Conservation (phyloP, 2,888 invertebrate genomes). For the Vanessa cardui region DNA sequence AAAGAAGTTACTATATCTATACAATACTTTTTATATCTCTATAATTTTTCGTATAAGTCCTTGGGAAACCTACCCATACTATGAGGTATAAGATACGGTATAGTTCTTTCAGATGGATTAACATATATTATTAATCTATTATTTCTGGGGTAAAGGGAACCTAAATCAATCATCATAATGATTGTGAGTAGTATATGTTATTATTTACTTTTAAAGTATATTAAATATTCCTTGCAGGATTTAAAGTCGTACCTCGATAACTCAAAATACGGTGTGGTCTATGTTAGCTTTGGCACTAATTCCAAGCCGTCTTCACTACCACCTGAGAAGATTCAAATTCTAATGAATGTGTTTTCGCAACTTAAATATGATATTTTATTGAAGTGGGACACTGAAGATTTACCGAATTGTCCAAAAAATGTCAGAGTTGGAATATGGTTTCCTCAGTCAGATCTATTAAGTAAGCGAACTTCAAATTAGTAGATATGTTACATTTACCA, state of each 20-base stretch:
- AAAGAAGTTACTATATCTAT: too few species aligned
- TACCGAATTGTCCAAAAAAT: conserved; percentile 52
- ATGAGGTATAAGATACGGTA: too few species aligned
- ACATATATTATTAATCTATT: too few species aligned
- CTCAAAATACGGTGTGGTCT: conserved; percentile 56
- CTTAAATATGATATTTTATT: conserved; percentile 59
- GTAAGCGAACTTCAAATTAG: conserved; percentile 18
- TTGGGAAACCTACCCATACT: too few species aligned
- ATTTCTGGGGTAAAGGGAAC: too few species aligned
- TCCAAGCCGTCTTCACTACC: conserved; percentile 51
- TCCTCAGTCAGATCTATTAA: conserved; percentile 54
- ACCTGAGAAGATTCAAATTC: conserved; percentile 47
- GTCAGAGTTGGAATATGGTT: conserved; percentile 61
- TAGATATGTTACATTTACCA: conserved; percentile 20
- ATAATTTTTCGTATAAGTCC: too few species aligned
- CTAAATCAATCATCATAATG: too few species aligned
- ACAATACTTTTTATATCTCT: too few species aligned
- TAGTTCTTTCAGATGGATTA: too few species aligned
- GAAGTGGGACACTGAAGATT: conserved; percentile 58
- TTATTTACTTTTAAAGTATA: background rate
- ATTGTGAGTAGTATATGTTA: background rate
- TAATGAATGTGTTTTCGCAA: conserved; percentile 53
- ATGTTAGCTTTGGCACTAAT: conserved; percentile 63
- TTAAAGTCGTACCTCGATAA: conserved; percentile 53
- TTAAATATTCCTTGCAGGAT: conserved; percentile 47